A percentile compares a stretch with the other conserved stretches of the same genome.
These are phyloP conservation scores for Lycodopsis pacificus DNA, from an alignment of 2,797 vertebrate species.

Conservation along the genomic window DNA sequence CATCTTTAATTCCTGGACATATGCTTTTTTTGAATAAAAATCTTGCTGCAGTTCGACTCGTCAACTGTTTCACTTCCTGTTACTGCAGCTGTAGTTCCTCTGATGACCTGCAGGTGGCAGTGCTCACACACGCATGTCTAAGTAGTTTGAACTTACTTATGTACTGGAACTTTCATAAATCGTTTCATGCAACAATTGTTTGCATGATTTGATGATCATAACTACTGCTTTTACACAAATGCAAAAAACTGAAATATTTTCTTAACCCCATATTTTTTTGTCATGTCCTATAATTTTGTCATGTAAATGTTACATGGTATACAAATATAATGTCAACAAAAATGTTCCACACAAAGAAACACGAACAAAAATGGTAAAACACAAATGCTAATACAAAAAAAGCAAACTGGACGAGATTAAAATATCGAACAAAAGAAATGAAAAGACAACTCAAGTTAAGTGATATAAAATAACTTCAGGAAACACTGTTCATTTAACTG, in stretches of 20 bases:
- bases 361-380: background rate
- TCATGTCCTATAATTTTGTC: too few relatives aligned
- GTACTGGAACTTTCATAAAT: background rate
- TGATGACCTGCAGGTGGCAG: constrained; percentile 60
- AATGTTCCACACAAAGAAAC: background rate
- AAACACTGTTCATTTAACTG: too few relatives aligned
- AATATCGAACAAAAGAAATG: background rate
- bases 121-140: background rate
- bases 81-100: constrained; percentile 1
- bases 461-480: background rate
- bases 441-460: background rate
- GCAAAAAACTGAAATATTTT: background rate
- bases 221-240: background rate
- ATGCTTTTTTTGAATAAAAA: constrained; percentile 82
- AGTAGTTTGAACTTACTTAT: background rate
- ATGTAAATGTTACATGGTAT: background rate
- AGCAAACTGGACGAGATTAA: background rate
- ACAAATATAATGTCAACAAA: background rate
- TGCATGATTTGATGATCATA: background rate
- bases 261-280: background rate
- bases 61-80: constrained; percentile 1
- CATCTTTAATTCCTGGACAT: constrained; percentile 77
- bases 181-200: background rate
- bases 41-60: constrained; percentile 56
- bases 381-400: background rate